Evolutionary conservation across 2,113 vertebrate genomes (phyloP), one percentile per base, ranked within the genome.

Genomic region (Atlantisia rogersi): DNA sequence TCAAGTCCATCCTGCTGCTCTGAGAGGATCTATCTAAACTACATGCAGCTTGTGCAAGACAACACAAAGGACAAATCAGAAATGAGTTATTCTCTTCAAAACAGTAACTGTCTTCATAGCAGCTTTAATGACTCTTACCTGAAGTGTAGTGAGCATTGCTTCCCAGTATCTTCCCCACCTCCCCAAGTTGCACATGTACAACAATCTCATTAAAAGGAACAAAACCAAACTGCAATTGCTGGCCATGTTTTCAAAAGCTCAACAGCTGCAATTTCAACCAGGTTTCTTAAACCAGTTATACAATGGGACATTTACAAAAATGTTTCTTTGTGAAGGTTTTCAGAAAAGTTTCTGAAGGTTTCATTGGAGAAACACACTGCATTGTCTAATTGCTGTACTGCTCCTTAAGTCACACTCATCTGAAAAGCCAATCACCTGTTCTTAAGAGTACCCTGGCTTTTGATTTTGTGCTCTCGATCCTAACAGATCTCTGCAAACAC

Each of bases 161-260:
- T 71, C 64, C 52, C 60, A 53, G 3, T 46, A 52, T 52, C 24
- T 11, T 52, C 25, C 24, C 28, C 19, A 6, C 19, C 48, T 50
- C 48, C 5, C 5, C 6, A 3, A 12, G 9, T 2, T 60, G 17
- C 12, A 5, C 22, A 44, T 1, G 8, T 21, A 68, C 29, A 39
- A 32, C 4, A 2, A 65, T 12, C 15, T 44, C 39, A 9, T 8
- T 15, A 26, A 50, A 67, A 70, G 55, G n/a, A 67, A 29, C 14
- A 39, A 74, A 68, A 56, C 10, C 6, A 10, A 82, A 58, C 77
- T 32, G 2, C 35, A 52, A 40, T 15, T 52, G 12, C 42, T 60
- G 26, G 6, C 4, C 56, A 16, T 53, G 25, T 52, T 82, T 76
- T 76, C 35, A 52, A 55, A 90, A 58, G 28, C 22, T 59, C 3